phyloP scores from a whole-genome alignment of 2,888 invertebrate genomes.

The Lottia gigantea region DNA sequence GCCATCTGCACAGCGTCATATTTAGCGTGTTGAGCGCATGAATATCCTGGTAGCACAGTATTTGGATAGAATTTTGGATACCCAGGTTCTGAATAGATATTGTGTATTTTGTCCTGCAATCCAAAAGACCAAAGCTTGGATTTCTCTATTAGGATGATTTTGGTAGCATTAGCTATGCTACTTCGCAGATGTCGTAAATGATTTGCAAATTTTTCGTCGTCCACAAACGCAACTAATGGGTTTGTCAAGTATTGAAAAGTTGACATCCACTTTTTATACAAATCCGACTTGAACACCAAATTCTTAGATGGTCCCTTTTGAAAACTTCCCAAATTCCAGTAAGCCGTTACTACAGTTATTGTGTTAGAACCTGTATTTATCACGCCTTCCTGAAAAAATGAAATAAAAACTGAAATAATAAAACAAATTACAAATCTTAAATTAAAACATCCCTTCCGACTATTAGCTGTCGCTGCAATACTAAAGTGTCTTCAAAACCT shows the following conservation, averaged over 20 bases:
- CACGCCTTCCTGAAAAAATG: no score
- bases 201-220: slow-evolving; percentile 31
- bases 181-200: slow-evolving; percentile 28
- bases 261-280: slow-evolving; percentile 31
- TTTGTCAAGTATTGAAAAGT: slow-evolving; percentile 32
- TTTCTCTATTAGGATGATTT: slow-evolving; percentile 31
- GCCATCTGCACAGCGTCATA: slow-evolving; percentile 37
- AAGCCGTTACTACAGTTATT: slow-evolving; percentile 21
- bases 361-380: no score
- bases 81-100: slow-evolving; percentile 28
- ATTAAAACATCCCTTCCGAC: no score
- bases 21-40: slow-evolving; percentile 47
- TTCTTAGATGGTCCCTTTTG: slow-evolving; percentile 27
- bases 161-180: slow-evolving; percentile 26
- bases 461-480: no score
- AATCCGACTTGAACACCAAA: slow-evolving; percentile 16
- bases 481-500: no score
- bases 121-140: slow-evolving; percentile 38
- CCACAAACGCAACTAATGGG: slow-evolving; percentile 40
- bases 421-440: no score
- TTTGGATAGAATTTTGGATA: slow-evolving; percentile 48
- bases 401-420: no score
- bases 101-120: slow-evolving; percentile 26
- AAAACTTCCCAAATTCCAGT: slow-evolving; percentile 40
- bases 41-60: slow-evolving; percentile 45